Evolutionary conservation across 2,797 vertebrate species (phyloP).

Genomic region (Enteromius paludinosus): DNA sequence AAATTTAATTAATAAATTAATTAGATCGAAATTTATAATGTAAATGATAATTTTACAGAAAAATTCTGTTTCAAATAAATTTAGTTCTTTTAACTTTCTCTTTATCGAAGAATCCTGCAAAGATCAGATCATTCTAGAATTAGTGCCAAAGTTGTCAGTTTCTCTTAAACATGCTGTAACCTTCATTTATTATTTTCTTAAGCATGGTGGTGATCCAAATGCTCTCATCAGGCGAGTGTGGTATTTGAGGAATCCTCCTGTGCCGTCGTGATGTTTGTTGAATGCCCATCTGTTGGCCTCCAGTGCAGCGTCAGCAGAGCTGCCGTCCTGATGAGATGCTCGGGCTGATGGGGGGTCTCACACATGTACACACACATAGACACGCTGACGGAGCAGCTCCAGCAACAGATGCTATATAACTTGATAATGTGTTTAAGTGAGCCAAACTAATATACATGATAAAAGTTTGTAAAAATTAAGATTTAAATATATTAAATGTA

Average conservation of each 20-base stretch:
- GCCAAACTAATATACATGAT: not conserved
- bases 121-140: not conserved
- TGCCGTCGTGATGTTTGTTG: conserved; percentile 48
- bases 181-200: conserved; percentile 48
- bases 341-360: not conserved
- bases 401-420: not conserved
- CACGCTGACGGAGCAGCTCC: not conserved
- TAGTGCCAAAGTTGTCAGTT: not conserved
- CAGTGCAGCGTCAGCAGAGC: conserved; percentile 59
- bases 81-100: no score
- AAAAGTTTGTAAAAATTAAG: no score
- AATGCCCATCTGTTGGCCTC: conserved; percentile 57
- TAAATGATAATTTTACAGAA: not conserved
- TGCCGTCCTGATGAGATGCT: conserved; percentile 32
- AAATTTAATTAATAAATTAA: no score
- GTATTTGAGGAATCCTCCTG: conserved; percentile 56
- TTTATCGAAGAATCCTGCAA: no score
- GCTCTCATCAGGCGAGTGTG: conserved; percentile 54
- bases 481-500: no score
- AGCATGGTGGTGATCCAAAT: conserved; percentile 44
- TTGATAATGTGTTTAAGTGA: not conserved
- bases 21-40: no score
- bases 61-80: not conserved
- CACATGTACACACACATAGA: not conserved
- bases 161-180: conserved; percentile 12